Conservation (phyloP, 2,888 invertebrate genomes). For the Ornithoptera alexandrae region DNA sequence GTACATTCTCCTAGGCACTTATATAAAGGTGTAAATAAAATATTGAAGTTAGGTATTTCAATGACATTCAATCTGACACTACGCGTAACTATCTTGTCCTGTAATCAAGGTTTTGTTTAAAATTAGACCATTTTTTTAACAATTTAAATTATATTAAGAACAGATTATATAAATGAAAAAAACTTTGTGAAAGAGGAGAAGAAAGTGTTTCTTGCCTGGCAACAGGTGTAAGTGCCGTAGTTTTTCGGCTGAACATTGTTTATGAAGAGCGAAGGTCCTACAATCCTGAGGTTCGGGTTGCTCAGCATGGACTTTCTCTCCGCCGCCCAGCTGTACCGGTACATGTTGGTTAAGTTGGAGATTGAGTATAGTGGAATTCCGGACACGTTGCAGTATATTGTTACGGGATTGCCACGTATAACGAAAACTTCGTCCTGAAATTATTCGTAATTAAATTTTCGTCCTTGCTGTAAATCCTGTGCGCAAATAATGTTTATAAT, state of each 20-base stretch:
- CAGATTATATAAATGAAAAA: no score
- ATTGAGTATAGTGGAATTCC: constrained; percentile 6
- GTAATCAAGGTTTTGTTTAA: constrained; percentile 24
- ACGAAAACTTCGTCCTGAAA: constrained; percentile 48
- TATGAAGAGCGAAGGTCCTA: constrained; percentile 39
- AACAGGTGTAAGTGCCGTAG: constrained; percentile 48
- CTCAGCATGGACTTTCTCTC: constrained; percentile 41
- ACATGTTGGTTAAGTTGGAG: constrained; percentile 18
- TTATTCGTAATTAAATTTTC: no score
- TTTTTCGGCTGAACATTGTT: constrained; percentile 41
- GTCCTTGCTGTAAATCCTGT: not conserved
- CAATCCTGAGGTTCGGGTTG: constrained; percentile 41
- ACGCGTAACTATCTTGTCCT: constrained; percentile 39
- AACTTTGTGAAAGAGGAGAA: no score
- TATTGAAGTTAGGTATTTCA: constrained; percentile 42
- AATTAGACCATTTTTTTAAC: no score
- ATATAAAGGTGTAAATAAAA: constrained; percentile 46
- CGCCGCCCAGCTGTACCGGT: constrained; percentile 39
- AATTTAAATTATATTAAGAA: no score
- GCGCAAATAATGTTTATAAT: not conserved
- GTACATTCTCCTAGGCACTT: constrained; percentile 37
- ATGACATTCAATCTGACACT: constrained; percentile 41
- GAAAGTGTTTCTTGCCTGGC: constrained; percentile 34
- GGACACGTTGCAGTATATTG: constrained; percentile 40
- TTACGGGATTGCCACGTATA: constrained; percentile 44